A percentile compares a stretch with the other conserved stretches of the same genome.
Evolutionary conservation across 2,888 invertebrate species (phyloP).

Genomic region (Drosophila limbata): DNA sequence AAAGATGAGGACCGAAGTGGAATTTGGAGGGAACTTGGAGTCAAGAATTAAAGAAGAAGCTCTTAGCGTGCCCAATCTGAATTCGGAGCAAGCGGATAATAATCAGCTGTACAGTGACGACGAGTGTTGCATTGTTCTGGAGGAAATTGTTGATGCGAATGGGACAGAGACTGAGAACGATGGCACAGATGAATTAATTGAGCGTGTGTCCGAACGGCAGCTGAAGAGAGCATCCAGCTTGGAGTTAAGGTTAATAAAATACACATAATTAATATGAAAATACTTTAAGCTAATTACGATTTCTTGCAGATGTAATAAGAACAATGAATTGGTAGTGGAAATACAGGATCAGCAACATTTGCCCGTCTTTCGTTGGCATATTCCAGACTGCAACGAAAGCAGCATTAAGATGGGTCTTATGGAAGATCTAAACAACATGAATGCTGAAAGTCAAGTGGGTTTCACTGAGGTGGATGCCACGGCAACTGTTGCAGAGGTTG

Average conservation of each 20-base stretch:
- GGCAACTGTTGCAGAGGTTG: not conserved
- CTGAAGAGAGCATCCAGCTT: not conserved
- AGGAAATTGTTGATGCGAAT: conserved; percentile 32
- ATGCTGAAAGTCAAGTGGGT: conserved; percentile 10
- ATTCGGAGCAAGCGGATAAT: not conserved
- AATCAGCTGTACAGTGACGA: conserved; percentile 43
- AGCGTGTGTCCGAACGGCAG: conserved; percentile 18
- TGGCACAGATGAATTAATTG: conserved; percentile 29
- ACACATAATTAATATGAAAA: too few relatives aligned
- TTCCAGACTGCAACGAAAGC: conserved; percentile 32
- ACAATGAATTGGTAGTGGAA: not conserved
- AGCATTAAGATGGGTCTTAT: conserved; percentile 36
- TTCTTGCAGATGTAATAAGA: conserved; percentile 3
- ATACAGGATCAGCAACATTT: conserved; percentile 10
- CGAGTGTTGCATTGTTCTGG: conserved; percentile 39
- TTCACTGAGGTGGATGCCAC: not conserved
- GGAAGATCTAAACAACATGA: conserved; percentile 3
- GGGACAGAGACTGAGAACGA: conserved; percentile 20
- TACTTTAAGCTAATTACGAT: not conserved
- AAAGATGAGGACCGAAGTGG: not conserved
- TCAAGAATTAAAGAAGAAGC: conserved; percentile 36
- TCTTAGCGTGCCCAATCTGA: conserved; percentile 28
- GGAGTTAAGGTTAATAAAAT: conserved; percentile 20
- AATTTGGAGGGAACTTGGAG: not conserved
- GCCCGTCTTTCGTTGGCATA: conserved; percentile 57